Base-by-base conservation (phyloP, 1,140 invertebrate species). In the Saccostrea cuccullata region DNA sequence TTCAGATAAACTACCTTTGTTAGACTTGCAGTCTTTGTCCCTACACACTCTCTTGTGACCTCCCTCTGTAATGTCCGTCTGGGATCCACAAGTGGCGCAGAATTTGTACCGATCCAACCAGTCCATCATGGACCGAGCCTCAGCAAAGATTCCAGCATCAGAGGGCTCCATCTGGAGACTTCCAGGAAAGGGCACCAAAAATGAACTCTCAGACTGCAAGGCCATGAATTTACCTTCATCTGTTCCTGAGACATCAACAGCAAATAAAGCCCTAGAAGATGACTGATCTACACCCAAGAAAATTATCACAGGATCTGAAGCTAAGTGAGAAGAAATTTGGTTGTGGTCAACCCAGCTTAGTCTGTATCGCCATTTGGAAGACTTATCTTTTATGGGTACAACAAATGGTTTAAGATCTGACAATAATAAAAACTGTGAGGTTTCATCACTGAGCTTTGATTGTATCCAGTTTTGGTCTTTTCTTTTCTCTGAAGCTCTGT, bases 51-150 rank as follows among this genome's bases (percentile, higher is more conserved):
- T 92, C 91, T 95, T 93, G 84, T 94, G 94, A 11, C 94, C 95
- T 20, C 94, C 93, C 55, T 95, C 93, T 55, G 93, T 93, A 26
- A 94, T 55, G 9, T 60, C 88, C 12, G 94, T 93, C 13, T 89
- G 64, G 85, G 90, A 92, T 0, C 95, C 95, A 94, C 96, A 96
- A 5, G 93, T 94, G 9, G 95, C 92, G 91, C 96, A 96, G 91
- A 95, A 96, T 70, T 94, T 93, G 84, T 95, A 94, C 1, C 90
- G 91, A 56, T 95, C 92, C 84, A 95, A 92, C 95, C 95, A 96
- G 5, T 93, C 94, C 55, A 96, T 77, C 40, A 96, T 91, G 4
- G 95, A 94, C 60, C 95, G 91, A 15, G 95, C 95, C 90, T 95
- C 94, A 0, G 93, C 92, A 91, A 92, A 93, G 87, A 95, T 92